Evolutionary conservation across 2,113 vertebrate genomes (phyloP), one percentile per base, ranked within the genome.

Genomic region (Pluvialis apricaria): DNA sequence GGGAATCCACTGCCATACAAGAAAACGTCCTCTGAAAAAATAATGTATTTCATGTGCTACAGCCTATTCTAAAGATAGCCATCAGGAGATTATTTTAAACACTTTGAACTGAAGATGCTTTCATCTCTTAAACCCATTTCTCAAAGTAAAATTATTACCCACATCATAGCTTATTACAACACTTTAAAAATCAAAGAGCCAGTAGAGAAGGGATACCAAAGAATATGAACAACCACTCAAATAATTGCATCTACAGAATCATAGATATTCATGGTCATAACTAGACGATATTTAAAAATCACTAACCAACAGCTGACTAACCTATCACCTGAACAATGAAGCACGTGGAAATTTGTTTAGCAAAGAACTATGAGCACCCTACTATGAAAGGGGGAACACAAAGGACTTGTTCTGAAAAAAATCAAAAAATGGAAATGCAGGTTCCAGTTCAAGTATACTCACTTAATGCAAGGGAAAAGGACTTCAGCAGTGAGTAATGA

Each of bases 41-140:
- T 9, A 32, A 42, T 2, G 0, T 13, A 44, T 40, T 77, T 62
- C 4, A 3, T 22, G 8, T 25, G 4, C 36, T 70, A 45, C 6
- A 36, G 28, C 2, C 21, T 44, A 40, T 31, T 61, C 77, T 70
- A 65, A 81, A 86, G 8, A 32, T 3, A 76, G n/a, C 8, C 15
- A 76, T 11, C 25, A 47, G 7, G 8, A 73, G 13, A 3, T 79
- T 44, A 80, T 62, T 75, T 79, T 86, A 54, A 90, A 80, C 4
- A 21, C 34, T 82, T 75, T 5, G 15, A 85, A 42, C 7, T 40
- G 42, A 88, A 80, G 25, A 72, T 4, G 52, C 5, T 51, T 81
- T 7, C 3, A 85, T 34, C 83, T 70, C 22, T 34, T 44, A 92
- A 89, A 70, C 7, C 10, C 8, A n/a, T 40, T 84, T 82, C 31